Conservation (phyloP, 2,797 vertebrate species). For the Paramormyrops hopkinsi region DNA sequence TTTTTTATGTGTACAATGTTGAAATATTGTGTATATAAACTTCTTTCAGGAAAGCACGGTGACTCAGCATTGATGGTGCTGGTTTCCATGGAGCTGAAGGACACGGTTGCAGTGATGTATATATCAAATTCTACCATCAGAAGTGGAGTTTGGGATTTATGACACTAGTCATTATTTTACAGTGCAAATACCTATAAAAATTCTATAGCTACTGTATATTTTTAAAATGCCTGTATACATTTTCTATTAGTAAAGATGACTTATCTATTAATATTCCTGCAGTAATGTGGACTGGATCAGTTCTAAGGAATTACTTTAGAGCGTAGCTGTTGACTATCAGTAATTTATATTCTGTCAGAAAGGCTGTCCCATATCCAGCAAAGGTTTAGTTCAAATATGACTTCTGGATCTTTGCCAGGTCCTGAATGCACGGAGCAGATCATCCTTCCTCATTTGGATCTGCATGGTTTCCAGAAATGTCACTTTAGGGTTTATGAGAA, state of each 20-base stretch:
- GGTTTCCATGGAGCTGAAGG: background rate
- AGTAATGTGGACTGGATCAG: background rate
- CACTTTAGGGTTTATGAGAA: background rate
- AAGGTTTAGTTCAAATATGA: background rate
- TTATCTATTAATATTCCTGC: background rate
- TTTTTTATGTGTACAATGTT: background rate
- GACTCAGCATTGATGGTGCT: background rate
- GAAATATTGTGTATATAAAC: background rate
- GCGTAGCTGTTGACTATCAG: background rate
- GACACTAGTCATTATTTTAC: background rate
- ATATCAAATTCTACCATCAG: background rate
- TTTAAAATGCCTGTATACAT: background rate
- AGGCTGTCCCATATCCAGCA: background rate
- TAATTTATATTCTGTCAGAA: constrained; percentile 1
- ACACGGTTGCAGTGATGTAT: background rate
- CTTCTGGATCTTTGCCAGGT: background rate
- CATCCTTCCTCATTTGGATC: background rate
- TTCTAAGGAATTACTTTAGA: background rate
- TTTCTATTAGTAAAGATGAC: background rate
- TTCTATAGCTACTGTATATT: background rate
- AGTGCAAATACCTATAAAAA: background rate
- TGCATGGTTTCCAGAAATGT: background rate
- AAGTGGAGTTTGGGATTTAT: background rate
- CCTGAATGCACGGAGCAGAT: background rate
- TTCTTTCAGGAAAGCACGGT: background rate